Base-by-base conservation (phyloP, 2,113 vertebrate species). In the Cairina moschata region DNA sequence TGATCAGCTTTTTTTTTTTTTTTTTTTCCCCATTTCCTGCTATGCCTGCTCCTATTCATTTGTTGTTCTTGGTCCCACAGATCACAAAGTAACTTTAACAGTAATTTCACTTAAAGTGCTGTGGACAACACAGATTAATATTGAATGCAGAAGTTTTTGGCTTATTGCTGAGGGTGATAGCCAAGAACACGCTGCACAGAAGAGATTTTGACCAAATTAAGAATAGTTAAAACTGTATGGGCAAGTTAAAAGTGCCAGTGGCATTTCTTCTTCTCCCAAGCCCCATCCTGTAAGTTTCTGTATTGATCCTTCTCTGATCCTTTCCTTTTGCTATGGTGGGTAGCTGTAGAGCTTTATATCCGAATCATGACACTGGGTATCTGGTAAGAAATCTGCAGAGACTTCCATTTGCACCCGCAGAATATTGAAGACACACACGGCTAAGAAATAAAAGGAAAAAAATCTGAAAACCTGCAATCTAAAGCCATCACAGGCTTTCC, bases 351-450 rank as follows among this genome's bases (percentile, higher is more conserved):
- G 22, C n/a, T 72, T 87, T 72, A 8, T 31, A 67, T 13, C 26
- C 59, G 11, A 82, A 55, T 16, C 31, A 59, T 31, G n/a, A 40
- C 18, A 63, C 0, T 0, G 8, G 8, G 7, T 59, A 31, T n/a
- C 52, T 25, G 60, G 59, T 34, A 40, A 76, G 34, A 81, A 25
- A 52, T 52, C 54, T 44, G 44, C 28, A 66, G 38, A 56, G 40
- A 46, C 32, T 82, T 73, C 54, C 58, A 8, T 73, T 62, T 77
- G 25, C 54, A 93, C n/a, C 42, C 75, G 67, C 16, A 87, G 16
- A 48, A 55, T 40, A 32, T n/a, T 67, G 60, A 75, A 74, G 31
- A 21, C 22, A 32, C 7, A 56, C 6, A 79, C 5, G 62, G 18
- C 22, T 80, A 52, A 76, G 68, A 88, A 74, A 88, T 14, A 52